These are phyloP conservation scores for Sebastes taczanowskii DNA, from an alignment of 2,797 vertebrate genomes.

Conservation along the genomic window DNA sequence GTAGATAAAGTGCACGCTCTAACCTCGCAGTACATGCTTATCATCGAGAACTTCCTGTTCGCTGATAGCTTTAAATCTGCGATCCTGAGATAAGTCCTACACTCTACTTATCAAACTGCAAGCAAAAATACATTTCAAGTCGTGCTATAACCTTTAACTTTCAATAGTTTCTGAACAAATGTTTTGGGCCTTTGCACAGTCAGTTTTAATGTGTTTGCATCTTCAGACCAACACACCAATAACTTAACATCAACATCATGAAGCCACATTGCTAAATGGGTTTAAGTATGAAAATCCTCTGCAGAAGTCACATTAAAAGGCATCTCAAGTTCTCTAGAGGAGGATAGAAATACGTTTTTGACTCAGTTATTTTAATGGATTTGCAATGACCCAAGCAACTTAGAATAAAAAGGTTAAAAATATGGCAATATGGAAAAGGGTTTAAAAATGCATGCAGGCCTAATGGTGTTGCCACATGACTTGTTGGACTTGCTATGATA, in stretches of 20 bases:
- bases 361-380: background rate
- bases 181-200: background rate
- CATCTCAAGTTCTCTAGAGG: background rate
- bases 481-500: background rate
- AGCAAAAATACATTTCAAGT: background rate
- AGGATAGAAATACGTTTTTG: background rate
- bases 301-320: background rate
- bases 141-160: background rate
- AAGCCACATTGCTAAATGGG: background rate
- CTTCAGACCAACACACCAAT: background rate
- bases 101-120: background rate
- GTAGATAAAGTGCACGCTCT: background rate
- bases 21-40: conserved; percentile 20
- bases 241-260: background rate
- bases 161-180: background rate
- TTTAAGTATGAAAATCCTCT: background rate
- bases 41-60: conserved; percentile 35
- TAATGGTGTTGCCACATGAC: background rate
- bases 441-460: background rate
- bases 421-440: no score
- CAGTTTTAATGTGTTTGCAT: background rate
- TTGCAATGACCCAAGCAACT: background rate
- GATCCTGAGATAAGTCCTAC: conserved; percentile 5
- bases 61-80: conserved; percentile 1
- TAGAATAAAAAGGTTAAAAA: background rate